phyloP scores from a whole-genome alignment of 2,113 vertebrate species.

The Psammodynastes pulverulentus region DNA sequence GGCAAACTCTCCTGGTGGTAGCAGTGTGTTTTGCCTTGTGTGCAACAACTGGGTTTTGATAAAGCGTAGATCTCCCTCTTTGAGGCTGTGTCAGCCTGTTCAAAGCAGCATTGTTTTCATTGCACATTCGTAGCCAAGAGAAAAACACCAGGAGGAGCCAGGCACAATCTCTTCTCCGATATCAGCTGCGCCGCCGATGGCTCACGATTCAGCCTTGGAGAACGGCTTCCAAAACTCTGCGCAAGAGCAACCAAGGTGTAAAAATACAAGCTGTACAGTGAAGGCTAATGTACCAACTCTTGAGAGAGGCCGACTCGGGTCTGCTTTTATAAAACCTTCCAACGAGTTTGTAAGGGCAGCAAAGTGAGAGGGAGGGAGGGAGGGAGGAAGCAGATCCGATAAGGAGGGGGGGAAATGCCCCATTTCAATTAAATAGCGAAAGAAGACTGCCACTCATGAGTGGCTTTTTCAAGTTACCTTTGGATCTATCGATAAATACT shows the following conservation, averaged over 20 bases:
- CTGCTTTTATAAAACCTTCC: background rate
- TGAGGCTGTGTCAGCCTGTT: slow-evolving; percentile 65
- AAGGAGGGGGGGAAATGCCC: background rate
- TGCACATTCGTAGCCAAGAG: slow-evolving; percentile 61
- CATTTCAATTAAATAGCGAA: background rate
- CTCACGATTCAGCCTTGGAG: slow-evolving; percentile 19
- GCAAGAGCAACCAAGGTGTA: slow-evolving; percentile 32
- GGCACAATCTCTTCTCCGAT: slow-evolving; percentile 36
- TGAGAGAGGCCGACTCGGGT: rapidly evolving
- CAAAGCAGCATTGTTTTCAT: slow-evolving; percentile 65
- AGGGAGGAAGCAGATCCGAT: background rate
- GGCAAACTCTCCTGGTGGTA: slow-evolving; percentile 33
- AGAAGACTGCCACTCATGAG: background rate
- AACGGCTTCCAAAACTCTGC: slow-evolving; percentile 20
- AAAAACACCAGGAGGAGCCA: slow-evolving; percentile 62
- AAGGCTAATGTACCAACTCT: background rate
- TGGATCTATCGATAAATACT: background rate
- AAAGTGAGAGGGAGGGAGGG: background rate
- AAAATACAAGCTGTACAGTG: background rate
- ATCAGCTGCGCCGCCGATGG: slow-evolving; percentile 21
- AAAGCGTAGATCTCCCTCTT: slow-evolving; percentile 55
- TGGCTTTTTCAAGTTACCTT: background rate
- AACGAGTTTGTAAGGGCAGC: background rate
- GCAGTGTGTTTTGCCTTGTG: slow-evolving; percentile 41
- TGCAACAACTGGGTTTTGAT: slow-evolving; percentile 57